Conservation (phyloP, 1,140 invertebrate species). For the Drosophila pachea region DNA sequence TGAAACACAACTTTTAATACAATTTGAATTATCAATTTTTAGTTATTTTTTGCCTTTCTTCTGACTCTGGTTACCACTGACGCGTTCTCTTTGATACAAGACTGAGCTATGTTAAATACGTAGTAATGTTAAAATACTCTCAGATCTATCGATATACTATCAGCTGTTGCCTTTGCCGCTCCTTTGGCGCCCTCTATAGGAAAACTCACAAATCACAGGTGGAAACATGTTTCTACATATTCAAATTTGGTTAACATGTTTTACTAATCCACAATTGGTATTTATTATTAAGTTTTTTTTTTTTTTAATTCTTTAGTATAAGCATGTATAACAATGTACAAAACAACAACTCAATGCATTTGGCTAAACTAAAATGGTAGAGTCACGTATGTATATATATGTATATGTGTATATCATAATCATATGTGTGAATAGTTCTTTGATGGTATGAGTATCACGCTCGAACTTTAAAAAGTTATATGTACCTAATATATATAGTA, state of each 20-base stretch:
- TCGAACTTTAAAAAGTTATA: slow-evolving; percentile 43
- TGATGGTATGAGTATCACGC: slow-evolving; percentile 47
- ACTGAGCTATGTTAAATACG: neutral
- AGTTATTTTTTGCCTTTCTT: too few relatives aligned
- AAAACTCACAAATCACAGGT: neutral
- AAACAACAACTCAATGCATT: slow-evolving; percentile 74
- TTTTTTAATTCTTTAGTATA: slow-evolving; percentile 45
- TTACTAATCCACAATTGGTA: slow-evolving; percentile 41
- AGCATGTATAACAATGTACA: slow-evolving; percentile 76
- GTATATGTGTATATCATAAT: slow-evolving; percentile 43
- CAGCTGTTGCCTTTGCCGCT: slow-evolving; percentile 2
- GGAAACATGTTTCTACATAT: neutral
- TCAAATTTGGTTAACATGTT: slow-evolving; percentile 1
- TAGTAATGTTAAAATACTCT: neutral
- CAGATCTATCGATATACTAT: slow-evolving; percentile 18
- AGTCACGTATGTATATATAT: slow-evolving; percentile 23
- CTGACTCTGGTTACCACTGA: too few relatives aligned
- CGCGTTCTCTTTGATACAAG: too few relatives aligned
- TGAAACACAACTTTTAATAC: too few relatives aligned
- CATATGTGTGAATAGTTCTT: slow-evolving; percentile 39
- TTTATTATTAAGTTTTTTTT: slow-evolving; percentile 47
- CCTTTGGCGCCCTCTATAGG: neutral
- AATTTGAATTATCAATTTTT: too few relatives aligned
- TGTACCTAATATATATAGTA: slow-evolving; percentile 12
- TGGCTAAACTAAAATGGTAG: slow-evolving; percentile 65